These are phyloP conservation scores for Muscicapa adusta DNA, from an alignment of 2,113 vertebrate genomes.

Conservation along the genomic window DNA sequence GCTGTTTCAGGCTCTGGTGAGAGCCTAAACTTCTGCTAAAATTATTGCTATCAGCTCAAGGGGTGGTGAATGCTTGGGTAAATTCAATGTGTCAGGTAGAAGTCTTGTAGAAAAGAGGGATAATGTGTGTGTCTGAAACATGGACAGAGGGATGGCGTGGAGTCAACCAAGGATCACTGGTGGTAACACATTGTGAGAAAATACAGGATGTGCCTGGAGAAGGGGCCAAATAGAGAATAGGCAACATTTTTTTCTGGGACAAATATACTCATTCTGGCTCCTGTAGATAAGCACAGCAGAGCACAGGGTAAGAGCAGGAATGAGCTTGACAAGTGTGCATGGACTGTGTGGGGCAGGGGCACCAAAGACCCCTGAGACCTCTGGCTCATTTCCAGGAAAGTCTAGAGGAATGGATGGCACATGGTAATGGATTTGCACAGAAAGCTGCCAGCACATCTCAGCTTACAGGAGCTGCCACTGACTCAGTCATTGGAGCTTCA, in stretches of 20 bases:
- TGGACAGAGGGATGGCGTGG: background rate
- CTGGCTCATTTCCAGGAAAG: background rate
- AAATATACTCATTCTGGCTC: accelerated
- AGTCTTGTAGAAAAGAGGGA: background rate
- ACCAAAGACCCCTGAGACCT: background rate
- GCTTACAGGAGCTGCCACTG: background rate
- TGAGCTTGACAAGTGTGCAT: background rate
- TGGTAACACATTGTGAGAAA: background rate
- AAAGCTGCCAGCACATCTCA: background rate
- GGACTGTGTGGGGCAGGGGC: background rate
- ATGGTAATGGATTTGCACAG: background rate
- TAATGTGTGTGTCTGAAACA: background rate
- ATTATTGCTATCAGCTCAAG: background rate
- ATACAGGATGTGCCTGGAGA: too few relatives aligned
- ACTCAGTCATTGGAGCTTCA: accelerated
- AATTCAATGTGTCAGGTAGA: background rate
- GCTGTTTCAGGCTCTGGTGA: background rate
- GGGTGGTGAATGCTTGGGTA: background rate
- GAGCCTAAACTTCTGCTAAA: background rate
- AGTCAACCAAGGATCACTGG: accelerated
- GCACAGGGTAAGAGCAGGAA: background rate
- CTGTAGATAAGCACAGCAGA: background rate
- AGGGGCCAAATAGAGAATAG: background rate
- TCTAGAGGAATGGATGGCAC: background rate
- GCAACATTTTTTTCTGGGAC: background rate